phyloP scores from a whole-genome alignment of 1,140 invertebrate genomes.

The Heliconius hermathena region DNA sequence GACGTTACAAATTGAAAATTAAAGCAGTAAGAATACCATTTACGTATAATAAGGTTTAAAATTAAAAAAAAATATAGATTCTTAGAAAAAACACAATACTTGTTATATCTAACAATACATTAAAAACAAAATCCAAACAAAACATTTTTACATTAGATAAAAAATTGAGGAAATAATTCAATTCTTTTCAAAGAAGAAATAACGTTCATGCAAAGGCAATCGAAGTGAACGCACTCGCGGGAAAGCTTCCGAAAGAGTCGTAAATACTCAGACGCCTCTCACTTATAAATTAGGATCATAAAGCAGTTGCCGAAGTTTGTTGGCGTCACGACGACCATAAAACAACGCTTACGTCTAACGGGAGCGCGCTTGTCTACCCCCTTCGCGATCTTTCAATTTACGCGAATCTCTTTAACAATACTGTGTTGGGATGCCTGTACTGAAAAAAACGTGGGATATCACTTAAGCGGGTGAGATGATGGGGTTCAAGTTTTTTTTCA shows the following conservation, averaged over 20 bases:
- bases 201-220: constrained; percentile 40
- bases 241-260: constrained; percentile 75
- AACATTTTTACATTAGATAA: background rate
- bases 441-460: background rate
- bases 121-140: background rate
- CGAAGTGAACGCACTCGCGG: constrained; percentile 66
- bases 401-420: constrained; percentile 40
- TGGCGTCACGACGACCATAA: constrained; percentile 76
- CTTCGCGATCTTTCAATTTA: constrained; percentile 67
- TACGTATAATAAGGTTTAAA: too few species aligned
- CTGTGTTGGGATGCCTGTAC: background rate
- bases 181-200: constrained; percentile 14
- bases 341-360: constrained; percentile 69
- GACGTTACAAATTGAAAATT: too few species aligned
- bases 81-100: background rate
- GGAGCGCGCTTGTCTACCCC: constrained; percentile 57
- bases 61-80: too few species aligned
- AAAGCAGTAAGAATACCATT: too few species aligned
- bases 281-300: constrained; percentile 82
- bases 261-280: constrained; percentile 77
- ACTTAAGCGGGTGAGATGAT: too few species aligned
- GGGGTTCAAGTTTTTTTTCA: too few species aligned
- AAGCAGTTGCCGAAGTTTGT: constrained; percentile 80
- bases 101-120: too few species aligned
- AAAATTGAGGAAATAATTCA: background rate